Conservation (phyloP, 1,140 invertebrate species). For the Coelopa frigida region DNA sequence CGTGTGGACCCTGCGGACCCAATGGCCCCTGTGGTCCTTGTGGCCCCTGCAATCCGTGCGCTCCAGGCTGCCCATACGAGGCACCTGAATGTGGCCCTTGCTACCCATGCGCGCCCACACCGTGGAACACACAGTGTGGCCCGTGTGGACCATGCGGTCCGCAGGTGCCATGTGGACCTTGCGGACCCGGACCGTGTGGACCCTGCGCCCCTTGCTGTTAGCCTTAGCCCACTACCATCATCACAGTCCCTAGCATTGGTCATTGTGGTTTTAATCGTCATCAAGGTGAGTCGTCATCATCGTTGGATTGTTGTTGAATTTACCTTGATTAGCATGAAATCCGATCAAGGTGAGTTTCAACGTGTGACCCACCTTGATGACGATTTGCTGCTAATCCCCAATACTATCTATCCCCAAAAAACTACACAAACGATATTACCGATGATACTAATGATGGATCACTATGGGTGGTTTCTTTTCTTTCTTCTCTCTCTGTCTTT, state of each 20-base stretch:
- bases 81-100: slow-evolving; percentile 35
- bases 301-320: too few relatives aligned
- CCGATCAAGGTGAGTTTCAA: slow-evolving; percentile 24
- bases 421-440: too few relatives aligned
- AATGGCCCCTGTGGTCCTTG: slow-evolving; percentile 24
- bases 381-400: background rate
- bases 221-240: slow-evolving; percentile 51
- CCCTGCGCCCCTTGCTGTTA: slow-evolving; percentile 19
- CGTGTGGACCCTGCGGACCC: slow-evolving; percentile 15
- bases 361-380: slow-evolving; percentile 17
- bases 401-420: too few relatives aligned
- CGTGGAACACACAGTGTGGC: slow-evolving; percentile 37
- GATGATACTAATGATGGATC: too few relatives aligned
- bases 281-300: slow-evolving; percentile 25
- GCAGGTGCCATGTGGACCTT: slow-evolving; percentile 32
- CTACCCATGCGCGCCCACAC: slow-evolving; percentile 34
- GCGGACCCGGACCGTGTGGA: slow-evolving; percentile 23
- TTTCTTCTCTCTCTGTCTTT: slow-evolving; percentile 1
- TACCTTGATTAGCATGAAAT: slow-evolving; percentile 22
- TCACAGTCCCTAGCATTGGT: slow-evolving; percentile 18
- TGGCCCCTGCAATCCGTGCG: slow-evolving; percentile 27
- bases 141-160: slow-evolving; percentile 33
- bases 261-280: background rate
- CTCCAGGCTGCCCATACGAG: slow-evolving; percentile 33
- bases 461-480: background rate